phyloP scores from a whole-genome alignment of 2,888 invertebrate genomes.

The Meiosimyza platycephala region DNA sequence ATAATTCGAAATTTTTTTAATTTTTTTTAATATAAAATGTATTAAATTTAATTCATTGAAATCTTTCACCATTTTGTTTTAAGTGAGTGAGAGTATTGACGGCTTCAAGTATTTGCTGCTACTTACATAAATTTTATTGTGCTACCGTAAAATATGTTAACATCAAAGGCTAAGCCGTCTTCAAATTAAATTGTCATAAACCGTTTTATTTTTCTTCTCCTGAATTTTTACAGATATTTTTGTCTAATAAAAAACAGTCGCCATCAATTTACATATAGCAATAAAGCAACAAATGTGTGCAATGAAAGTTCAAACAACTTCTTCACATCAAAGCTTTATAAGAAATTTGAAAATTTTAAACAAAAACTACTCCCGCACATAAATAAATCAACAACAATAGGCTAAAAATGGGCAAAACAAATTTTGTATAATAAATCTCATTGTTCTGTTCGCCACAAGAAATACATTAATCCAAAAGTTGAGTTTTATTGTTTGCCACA shows the following conservation, averaged over 20 bases:
- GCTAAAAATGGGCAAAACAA: slow-evolving; percentile 38
- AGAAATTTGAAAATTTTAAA: not conserved
- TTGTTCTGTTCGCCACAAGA: slow-evolving; percentile 46
- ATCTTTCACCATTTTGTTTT: no score
- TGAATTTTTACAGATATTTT: no score
- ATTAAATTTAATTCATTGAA: no score
- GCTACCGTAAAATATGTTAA: not conserved
- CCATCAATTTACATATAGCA: no score
- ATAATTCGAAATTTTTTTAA: no score
- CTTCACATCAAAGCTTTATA: not conserved
- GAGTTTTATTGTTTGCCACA: slow-evolving; percentile 30
- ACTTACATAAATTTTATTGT: not conserved
- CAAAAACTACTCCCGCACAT: slow-evolving; percentile 21
- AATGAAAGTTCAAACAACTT: slow-evolving; percentile 17
- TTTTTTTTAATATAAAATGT: no score
- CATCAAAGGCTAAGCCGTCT: not conserved
- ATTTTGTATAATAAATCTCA: slow-evolving; percentile 47
- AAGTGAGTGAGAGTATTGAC: no score
- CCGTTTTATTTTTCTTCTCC: not conserved
- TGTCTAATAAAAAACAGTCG: no score
- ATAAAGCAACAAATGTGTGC: not conserved
- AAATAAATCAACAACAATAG: not conserved
- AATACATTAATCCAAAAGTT: slow-evolving; percentile 17
- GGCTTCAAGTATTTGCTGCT: no score
- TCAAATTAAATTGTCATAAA: slow-evolving; percentile 16